These are phyloP conservation scores for Sturnira hondurensis DNA, from an alignment of 2,113 vertebrate species.

Conservation along the genomic window DNA sequence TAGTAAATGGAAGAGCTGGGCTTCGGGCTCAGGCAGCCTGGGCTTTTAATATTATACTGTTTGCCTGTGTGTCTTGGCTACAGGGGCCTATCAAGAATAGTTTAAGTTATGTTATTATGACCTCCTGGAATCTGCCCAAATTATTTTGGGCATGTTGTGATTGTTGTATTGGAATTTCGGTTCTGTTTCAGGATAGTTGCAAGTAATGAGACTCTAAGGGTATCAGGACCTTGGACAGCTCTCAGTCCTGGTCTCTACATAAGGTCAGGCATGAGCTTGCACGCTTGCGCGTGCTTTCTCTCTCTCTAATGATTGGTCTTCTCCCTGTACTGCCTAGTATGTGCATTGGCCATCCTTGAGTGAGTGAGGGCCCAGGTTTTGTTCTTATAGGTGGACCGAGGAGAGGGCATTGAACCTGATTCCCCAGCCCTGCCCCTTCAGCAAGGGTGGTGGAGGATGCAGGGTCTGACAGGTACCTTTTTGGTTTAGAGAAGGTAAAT, in stretches of 20 bases:
- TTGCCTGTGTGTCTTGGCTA: not conserved
- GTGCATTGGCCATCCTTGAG: not conserved
- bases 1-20: not conserved
- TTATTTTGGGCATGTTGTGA: not conserved
- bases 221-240: not conserved
- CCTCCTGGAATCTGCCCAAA: not conserved
- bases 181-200: not conserved
- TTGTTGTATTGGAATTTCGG: not conserved
- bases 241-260: fast-evolving
- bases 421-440: not conserved
- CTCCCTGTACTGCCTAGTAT: not conserved
- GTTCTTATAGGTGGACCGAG: not conserved
- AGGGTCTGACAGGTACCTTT: not conserved
- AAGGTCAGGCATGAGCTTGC: too few relatives aligned
- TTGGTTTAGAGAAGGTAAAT: not conserved
- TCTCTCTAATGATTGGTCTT: too few relatives aligned
- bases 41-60: not conserved
- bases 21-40: not conserved
- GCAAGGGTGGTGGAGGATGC: too few relatives aligned
- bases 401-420: not conserved
- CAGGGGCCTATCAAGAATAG: not conserved
- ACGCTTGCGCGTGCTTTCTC: too few relatives aligned
- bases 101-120: not conserved
- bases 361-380: not conserved
- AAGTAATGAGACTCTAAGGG: not conserved